Evolutionary conservation across 2,888 invertebrate species (phyloP).

Genomic region (Plagodis dolabraria): DNA sequence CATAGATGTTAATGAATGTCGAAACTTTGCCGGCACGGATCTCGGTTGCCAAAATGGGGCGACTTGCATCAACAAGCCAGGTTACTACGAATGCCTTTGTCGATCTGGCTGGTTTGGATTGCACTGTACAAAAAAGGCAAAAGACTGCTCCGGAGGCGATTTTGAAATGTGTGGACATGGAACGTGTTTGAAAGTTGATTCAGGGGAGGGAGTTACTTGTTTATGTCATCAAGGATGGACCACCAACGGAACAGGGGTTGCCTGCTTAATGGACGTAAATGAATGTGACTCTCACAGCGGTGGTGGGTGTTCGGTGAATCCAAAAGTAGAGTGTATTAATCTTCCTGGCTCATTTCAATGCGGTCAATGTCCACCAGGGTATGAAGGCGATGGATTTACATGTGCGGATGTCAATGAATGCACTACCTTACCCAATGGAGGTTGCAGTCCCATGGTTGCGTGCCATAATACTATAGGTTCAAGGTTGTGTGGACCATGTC

Average conservation of each 20-base stretch:
- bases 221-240: conserved; percentile 96
- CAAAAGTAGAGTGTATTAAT: conserved; percentile 94
- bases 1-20: conserved; percentile 95
- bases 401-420: conserved; percentile 97
- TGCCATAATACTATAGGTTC: conserved; percentile 96
- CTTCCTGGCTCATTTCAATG: conserved; percentile 95
- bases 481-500: conserved; percentile 93
- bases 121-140: conserved; percentile 90
- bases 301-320: conserved; percentile 91
- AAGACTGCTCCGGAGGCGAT: conserved; percentile 89
- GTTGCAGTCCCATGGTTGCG: conserved; percentile 94
- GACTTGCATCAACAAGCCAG: conserved; percentile 91
- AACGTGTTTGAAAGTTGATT: conserved; percentile 88
- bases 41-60: conserved; percentile 97
- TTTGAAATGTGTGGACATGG: conserved; percentile 95
- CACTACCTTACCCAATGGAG: conserved; percentile 91
- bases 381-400: conserved; percentile 93
- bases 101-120: conserved; percentile 91
- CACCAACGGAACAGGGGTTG: conserved; percentile 86
- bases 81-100: conserved; percentile 93
- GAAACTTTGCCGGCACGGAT: conserved; percentile 91
- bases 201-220: conserved; percentile 89
- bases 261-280: conserved; percentile 93
- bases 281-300: conserved; percentile 89
- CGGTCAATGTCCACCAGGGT: conserved; percentile 94